phyloP scores from a whole-genome alignment of 1,140 invertebrate genomes.

The Cydia strobilella region DNA sequence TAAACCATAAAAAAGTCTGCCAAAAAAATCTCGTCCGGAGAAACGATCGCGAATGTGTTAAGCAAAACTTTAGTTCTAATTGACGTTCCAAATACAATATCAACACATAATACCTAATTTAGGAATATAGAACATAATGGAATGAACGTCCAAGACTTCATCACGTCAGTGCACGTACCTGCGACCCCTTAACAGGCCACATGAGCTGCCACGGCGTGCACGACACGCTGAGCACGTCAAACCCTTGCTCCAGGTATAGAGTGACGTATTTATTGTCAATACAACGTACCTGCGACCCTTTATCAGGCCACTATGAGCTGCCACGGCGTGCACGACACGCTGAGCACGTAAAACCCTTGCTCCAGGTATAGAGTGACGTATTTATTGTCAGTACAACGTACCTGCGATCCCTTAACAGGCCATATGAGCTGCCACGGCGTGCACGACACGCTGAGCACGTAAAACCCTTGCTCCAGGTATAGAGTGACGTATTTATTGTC shows the following conservation, averaged over 20 bases:
- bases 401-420: constrained; percentile 88
- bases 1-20: not conserved
- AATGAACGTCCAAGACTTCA: too few species aligned
- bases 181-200: constrained; percentile 88
- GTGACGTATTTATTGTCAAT: constrained; percentile 80
- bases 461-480: constrained; percentile 85
- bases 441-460: constrained; percentile 90
- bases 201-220: constrained; percentile 90
- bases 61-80: too few species aligned
- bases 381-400: constrained; percentile 63
- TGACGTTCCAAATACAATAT: too few species aligned
- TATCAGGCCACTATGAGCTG: constrained; percentile 91
- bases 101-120: too few species aligned
- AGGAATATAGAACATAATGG: too few species aligned
- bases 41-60: not conserved
- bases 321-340: constrained; percentile 89
- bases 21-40: not conserved
- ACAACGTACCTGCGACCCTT: constrained; percentile 84
- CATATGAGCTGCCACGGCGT: constrained; percentile 92
- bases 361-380: constrained; percentile 81
- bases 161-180: constrained; percentile 75
- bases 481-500: not conserved
- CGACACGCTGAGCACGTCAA: constrained; percentile 74
- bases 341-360: constrained; percentile 91
- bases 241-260: not conserved